Evolutionary conservation across 2,113 vertebrate genomes (phyloP).

Genomic region (Cavia porcellus): DNA sequence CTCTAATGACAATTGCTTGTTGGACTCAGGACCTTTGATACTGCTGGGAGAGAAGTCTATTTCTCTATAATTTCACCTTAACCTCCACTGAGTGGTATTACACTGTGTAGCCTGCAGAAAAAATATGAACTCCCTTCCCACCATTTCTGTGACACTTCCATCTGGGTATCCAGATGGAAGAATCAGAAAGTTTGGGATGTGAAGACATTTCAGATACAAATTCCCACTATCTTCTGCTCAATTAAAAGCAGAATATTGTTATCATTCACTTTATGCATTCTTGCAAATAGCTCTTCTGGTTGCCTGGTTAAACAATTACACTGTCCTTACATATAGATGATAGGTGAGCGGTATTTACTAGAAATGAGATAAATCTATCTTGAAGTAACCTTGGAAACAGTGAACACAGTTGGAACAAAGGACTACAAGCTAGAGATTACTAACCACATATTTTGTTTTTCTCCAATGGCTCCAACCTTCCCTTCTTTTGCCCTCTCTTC

Average conservation of each 20-base stretch:
- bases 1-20: conserved; percentile 28
- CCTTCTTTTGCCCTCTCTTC: neutral
- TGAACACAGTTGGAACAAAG: conserved; percentile 48
- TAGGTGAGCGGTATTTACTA: conserved; percentile 31
- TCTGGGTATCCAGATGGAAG: conserved; percentile 67
- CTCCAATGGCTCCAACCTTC: neutral
- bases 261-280: conserved; percentile 52
- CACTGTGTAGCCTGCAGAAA: neutral
- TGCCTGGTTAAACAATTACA: conserved; percentile 18
- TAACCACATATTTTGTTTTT: conserved; percentile 5
- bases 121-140: neutral
- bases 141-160: conserved; percentile 51
- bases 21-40: neutral
- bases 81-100: neutral
- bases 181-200: conserved; percentile 57
- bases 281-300: conserved; percentile 32
- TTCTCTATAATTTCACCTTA: conserved; percentile 47
- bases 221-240: conserved; percentile 65
- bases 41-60: neutral
- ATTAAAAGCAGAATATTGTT: conserved; percentile 59
- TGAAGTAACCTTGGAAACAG: conserved; percentile 72
- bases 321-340: neutral
- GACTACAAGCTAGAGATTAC: conserved; percentile 54
- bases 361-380: conserved; percentile 60
- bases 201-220: conserved; percentile 70